Evolutionary conservation across 2,797 vertebrate species (phyloP).

Genomic region (Hypotaenidia philippensis): DNA sequence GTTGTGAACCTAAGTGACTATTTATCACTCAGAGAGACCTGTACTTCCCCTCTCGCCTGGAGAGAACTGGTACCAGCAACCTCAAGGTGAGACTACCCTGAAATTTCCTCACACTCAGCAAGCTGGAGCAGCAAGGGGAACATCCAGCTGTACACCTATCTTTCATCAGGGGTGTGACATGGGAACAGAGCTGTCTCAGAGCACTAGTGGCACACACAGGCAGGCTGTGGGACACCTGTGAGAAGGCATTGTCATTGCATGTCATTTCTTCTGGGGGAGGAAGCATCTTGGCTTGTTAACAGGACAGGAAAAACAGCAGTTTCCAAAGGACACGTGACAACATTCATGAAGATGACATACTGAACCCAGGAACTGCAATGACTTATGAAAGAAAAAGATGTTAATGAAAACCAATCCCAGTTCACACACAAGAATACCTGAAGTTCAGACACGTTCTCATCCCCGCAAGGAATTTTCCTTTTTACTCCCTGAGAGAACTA

Average conservation of each 20-base stretch:
- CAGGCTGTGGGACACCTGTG: rapidly evolving
- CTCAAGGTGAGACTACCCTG: neutral
- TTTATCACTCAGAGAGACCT: neutral
- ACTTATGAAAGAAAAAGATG: neutral
- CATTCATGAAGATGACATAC: neutral
- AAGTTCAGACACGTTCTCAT: neutral
- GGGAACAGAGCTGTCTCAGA: neutral
- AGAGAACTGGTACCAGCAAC: neutral
- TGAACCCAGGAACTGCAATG: neutral
- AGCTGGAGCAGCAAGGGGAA: neutral
- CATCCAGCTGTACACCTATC: neutral
- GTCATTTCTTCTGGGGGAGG: neutral
- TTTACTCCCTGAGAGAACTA: neutral
- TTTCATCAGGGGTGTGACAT: neutral
- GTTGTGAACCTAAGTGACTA: neutral
- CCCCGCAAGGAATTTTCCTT: neutral
- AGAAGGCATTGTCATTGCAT: neutral
- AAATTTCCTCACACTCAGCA: neutral
- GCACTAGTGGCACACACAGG: neutral
- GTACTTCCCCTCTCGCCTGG: neutral
- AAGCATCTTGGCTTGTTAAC: neutral
- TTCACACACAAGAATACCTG: neutral
- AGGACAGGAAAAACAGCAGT: neutral
- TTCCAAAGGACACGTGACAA: neutral
- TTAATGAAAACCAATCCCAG: neutral